Evolutionary conservation across 2,888 invertebrate genomes (phyloP).

Genomic region (Pyrrhosoma nymphula): DNA sequence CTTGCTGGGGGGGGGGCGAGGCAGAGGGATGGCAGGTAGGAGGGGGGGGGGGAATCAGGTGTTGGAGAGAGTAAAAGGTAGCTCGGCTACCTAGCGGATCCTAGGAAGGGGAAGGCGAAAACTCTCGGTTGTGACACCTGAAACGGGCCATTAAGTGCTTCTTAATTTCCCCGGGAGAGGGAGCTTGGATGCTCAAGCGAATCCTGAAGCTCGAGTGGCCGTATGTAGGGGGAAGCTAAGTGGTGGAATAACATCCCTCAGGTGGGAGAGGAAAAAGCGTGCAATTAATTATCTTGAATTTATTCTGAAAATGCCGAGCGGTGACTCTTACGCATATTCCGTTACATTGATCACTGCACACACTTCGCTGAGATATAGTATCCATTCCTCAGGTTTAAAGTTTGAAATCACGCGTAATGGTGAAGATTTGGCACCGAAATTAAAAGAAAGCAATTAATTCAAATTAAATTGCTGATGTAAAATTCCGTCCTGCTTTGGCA

Average conservation of each 20-base stretch:
- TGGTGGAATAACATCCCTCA: not conserved
- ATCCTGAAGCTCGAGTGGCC: not conserved
- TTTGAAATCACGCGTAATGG: too few relatives aligned
- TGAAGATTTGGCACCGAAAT: too few relatives aligned
- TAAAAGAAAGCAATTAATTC: too few relatives aligned
- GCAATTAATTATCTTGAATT: not conserved
- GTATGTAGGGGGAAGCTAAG: not conserved
- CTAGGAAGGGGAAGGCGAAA: not conserved
- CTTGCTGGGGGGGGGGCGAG: not conserved
- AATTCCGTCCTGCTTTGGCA: too few relatives aligned
- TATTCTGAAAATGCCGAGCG: not conserved
- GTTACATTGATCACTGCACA: not conserved
- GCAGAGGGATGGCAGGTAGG: not conserved
- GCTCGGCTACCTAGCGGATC: not conserved
- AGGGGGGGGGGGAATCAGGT: not conserved
- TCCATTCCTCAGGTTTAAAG: too few relatives aligned
- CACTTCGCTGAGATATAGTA: too few relatives aligned
- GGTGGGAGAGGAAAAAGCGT: not conserved
- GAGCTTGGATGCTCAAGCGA: not conserved
- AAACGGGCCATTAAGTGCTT: slow-evolving; percentile 40
- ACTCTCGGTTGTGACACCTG: slow-evolving; percentile 5
- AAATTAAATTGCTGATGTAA: too few relatives aligned
- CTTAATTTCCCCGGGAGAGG: slow-evolving; percentile 45
- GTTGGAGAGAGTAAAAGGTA: not conserved
- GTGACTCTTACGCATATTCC: not conserved